Conservation (phyloP, 2,797 vertebrate genomes). For the Lycodopsis pacificus region DNA sequence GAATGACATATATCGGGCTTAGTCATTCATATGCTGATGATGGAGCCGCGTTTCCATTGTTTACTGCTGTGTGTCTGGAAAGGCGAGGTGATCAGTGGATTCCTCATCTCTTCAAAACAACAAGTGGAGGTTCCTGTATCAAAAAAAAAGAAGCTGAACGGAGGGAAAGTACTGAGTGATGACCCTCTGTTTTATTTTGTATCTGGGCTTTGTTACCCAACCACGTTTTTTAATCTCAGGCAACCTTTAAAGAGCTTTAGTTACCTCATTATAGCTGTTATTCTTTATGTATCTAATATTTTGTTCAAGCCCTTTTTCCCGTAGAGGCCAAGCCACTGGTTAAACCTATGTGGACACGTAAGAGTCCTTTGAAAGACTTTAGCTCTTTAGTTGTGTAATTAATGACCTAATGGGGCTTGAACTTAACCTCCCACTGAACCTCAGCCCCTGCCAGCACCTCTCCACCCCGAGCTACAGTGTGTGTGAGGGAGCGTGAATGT, state of each 20-base stretch:
- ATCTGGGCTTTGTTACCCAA: neutral
- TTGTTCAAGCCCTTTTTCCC: neutral
- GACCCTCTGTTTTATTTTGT: neutral
- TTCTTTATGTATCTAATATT: neutral
- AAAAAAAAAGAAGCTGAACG: neutral
- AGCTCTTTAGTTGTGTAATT: neutral
- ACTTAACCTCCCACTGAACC: neutral
- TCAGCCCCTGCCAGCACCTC: neutral
- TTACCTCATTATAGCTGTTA: neutral
- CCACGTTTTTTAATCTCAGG: neutral
- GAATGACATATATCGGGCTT: constrained; percentile 44
- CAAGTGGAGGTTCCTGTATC: constrained; percentile 25
- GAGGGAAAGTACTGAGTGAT: neutral
- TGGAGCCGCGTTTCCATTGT: constrained; percentile 58
- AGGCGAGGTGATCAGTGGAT: constrained; percentile 34
- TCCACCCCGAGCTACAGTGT: neutral
- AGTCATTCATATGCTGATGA: constrained; percentile 69
- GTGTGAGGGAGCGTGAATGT: neutral
- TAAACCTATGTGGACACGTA: neutral
- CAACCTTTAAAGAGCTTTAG: neutral
- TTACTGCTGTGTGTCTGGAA: constrained; percentile 42
- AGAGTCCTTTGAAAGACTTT: neutral
- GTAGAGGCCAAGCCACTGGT: neutral
- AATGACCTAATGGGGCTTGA: neutral
- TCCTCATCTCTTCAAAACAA: constrained; percentile 42